Evolutionary conservation across 2,797 vertebrate species (phyloP).

Genomic region (Hyperoplus lanceolatus): DNA sequence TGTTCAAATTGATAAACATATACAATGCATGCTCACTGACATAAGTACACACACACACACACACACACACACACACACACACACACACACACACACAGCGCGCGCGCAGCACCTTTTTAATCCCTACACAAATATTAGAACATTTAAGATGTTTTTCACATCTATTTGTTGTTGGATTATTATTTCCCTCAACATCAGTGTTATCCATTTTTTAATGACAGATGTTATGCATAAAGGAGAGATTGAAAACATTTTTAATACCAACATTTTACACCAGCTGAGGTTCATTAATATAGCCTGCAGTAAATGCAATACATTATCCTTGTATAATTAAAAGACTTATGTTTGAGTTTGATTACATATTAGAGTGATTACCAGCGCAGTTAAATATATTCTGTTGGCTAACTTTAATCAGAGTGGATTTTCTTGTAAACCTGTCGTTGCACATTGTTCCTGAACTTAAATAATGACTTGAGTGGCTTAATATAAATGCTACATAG

Average conservation of each 20-base stretch:
- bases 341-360: conserved; percentile 44
- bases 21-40: conserved; percentile 18
- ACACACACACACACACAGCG: too few species aligned
- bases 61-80: conserved; percentile 37
- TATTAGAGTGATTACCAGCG: conserved; percentile 26
- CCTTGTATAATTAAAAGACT: conserved; percentile 21
- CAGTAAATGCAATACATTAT: background rate
- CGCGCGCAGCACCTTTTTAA: conserved; percentile 20
- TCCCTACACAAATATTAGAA: conserved; percentile 24
- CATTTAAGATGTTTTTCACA: conserved; percentile 65
- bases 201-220: conserved; percentile 69
- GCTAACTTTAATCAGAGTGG: background rate
- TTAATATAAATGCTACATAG: background rate
- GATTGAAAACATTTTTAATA: conserved; percentile 39
- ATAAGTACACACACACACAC: conserved; percentile 37
- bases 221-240: conserved; percentile 55
- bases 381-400: background rate
- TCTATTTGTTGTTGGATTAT: conserved; percentile 59
- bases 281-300: conserved; percentile 9
- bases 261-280: background rate
- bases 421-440: background rate
- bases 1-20: conserved; percentile 19
- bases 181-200: conserved; percentile 40
- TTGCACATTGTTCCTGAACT: background rate
- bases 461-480: background rate